These are phyloP conservation scores for Ferrisia virgata DNA, from an alignment of 2,888 invertebrate genomes.

Conservation along the genomic window DNA sequence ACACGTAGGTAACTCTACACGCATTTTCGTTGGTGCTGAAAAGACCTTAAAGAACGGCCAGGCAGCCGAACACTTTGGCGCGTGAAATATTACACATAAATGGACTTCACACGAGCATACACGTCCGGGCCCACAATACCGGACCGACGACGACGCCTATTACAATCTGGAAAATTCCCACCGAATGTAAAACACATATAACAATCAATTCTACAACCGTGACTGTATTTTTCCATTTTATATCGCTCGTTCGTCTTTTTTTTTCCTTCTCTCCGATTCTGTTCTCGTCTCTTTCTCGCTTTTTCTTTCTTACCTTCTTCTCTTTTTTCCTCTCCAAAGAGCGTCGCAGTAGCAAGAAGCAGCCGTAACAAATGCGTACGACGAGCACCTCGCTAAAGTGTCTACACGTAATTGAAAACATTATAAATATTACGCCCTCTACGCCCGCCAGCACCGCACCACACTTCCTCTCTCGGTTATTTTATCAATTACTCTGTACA, in stretches of 20 bases:
- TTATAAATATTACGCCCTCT: background rate
- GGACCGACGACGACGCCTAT: background rate
- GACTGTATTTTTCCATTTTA: background rate
- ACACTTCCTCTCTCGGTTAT: background rate
- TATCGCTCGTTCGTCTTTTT: background rate
- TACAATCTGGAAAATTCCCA: conserved; percentile 25
- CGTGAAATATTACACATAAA: conserved; percentile 27
- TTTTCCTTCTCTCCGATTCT: background rate
- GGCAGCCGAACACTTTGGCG: background rate
- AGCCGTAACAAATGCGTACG: background rate
- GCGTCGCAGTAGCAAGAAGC: background rate
- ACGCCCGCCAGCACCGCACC: background rate
- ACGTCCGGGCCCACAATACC: background rate
- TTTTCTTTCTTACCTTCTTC: background rate
- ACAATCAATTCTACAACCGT: conserved; percentile 25
- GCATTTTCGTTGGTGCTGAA: background rate
- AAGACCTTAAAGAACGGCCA: background rate
- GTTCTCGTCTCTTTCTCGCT: background rate
- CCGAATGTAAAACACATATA: conserved; percentile 3
- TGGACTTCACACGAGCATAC: conserved; percentile 29
- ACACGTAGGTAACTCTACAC: background rate
- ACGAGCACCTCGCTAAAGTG: background rate
- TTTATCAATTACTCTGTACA: background rate
- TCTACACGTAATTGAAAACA: background rate
- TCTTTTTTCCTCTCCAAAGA: background rate